phyloP scores from a whole-genome alignment of 2,888 invertebrate genomes.

The Uropetala carovei region DNA sequence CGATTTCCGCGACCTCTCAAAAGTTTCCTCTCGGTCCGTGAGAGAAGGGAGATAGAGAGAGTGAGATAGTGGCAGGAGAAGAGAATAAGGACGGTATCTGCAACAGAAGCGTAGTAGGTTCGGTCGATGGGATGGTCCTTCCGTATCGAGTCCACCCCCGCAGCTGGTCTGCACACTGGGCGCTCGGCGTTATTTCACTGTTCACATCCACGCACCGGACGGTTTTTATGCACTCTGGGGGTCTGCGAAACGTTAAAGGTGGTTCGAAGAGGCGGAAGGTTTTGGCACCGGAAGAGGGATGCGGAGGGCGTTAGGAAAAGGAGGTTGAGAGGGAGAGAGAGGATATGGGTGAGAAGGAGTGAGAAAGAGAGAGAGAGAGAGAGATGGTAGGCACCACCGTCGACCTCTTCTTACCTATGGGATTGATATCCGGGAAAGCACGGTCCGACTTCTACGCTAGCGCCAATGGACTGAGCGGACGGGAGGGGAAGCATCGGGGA shows the following conservation, averaged over 20 bases:
- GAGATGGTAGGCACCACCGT: not conserved
- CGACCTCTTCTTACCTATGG: not conserved
- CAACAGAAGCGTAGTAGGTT: not conserved
- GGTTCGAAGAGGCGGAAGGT: too few species aligned
- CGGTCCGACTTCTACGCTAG: slow-evolving; percentile 55
- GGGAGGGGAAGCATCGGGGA: slow-evolving; percentile 66
- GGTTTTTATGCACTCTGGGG: too few species aligned
- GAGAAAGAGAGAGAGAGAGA: too few species aligned
- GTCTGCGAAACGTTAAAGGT: too few species aligned
- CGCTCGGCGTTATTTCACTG: not conserved
- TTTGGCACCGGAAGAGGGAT: too few species aligned
- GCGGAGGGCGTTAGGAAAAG: too few species aligned
- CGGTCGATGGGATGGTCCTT: not conserved
- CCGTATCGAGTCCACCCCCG: not conserved
- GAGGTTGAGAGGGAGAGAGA: too few species aligned
- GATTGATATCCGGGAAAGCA: slow-evolving; percentile 49
- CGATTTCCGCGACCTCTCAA: too few species aligned
- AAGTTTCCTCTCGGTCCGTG: too few species aligned
- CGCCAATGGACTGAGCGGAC: slow-evolving; percentile 69
- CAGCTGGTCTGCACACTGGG: not conserved
- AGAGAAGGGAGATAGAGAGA: too few species aligned
- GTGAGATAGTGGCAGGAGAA: not conserved
- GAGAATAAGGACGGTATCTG: not conserved
- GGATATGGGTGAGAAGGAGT: too few species aligned
- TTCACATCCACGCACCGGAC: too few species aligned